phyloP scores from a whole-genome alignment of 2,113 vertebrate species.

The Mungos mungo region DNA sequence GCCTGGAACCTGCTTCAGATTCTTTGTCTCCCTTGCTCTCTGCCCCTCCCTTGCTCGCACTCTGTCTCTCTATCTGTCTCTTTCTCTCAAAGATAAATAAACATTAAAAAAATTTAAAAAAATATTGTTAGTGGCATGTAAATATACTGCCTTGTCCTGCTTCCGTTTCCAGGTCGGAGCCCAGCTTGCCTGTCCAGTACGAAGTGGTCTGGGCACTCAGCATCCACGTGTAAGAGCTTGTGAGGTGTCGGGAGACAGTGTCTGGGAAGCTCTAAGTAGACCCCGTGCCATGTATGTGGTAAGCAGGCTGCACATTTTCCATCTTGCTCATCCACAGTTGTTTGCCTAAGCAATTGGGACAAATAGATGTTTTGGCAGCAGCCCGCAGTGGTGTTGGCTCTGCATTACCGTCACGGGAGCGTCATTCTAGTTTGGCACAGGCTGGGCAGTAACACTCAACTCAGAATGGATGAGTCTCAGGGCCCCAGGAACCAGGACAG shows the following conservation, averaged over 20 bases:
- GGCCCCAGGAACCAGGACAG: not conserved
- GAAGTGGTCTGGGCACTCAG: not conserved
- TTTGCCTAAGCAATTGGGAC: not conserved
- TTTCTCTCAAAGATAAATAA: too few species aligned
- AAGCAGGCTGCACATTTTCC: not conserved
- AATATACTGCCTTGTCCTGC: not conserved
- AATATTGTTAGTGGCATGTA: not conserved
- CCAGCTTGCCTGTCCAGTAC: not conserved
- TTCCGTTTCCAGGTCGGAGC: not conserved
- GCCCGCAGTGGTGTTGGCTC: not conserved
- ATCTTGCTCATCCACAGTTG: not conserved
- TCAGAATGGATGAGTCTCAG: not conserved
- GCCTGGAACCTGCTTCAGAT: too few species aligned
- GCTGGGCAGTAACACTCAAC: not conserved
- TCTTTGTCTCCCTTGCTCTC: too few species aligned
- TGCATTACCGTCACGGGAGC: not conserved
- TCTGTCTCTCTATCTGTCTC: too few species aligned
- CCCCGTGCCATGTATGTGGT: not conserved
- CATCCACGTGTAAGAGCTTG: not conserved
- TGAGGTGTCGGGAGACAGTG: not conserved
- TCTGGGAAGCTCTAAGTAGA: not conserved
- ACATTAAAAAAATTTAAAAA: too few species aligned
- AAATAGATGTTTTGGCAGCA: not conserved
- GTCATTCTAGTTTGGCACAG: not conserved
- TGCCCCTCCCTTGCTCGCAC: too few species aligned